phyloP scores from a whole-genome alignment of 1,140 invertebrate genomes.

The Odontomachus brunneus region DNA sequence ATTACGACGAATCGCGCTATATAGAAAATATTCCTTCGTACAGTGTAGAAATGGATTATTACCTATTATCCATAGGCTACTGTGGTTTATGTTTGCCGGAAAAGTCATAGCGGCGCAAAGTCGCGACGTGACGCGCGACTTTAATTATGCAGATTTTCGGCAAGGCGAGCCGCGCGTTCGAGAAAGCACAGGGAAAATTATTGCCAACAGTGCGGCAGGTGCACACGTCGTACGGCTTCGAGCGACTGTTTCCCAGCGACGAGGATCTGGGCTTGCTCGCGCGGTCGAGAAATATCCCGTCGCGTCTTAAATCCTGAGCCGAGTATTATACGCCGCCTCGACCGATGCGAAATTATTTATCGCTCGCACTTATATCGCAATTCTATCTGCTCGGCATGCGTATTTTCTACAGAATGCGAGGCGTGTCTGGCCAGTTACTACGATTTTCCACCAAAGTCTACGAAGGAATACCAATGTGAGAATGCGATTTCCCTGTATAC shows the following conservation, averaged over 20 bases:
- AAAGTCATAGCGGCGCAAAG: neutral
- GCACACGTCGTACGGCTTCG: slow-evolving; percentile 13
- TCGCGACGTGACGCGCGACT: neutral
- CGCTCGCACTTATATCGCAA: slow-evolving; percentile 8
- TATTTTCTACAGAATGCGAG: neutral
- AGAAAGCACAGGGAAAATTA: slow-evolving; percentile 46
- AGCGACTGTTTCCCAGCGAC: slow-evolving; percentile 17
- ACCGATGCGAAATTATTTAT: slow-evolving; percentile 47
- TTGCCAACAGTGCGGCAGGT: slow-evolving; percentile 29
- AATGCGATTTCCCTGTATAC: too few species aligned
- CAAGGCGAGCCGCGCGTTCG: slow-evolving; percentile 6
- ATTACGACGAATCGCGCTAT: too few species aligned
- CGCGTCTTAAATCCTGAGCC: slow-evolving; percentile 44
- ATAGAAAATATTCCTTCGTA: too few species aligned
- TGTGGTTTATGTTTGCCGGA: neutral
- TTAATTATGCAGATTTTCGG: slow-evolving; percentile 63
- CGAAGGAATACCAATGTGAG: too few species aligned
- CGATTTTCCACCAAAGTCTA: neutral
- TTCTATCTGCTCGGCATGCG: slow-evolving; percentile 11
- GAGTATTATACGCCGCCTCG: slow-evolving; percentile 16
- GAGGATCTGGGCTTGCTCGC: slow-evolving; percentile 20
- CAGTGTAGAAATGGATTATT: too few species aligned
- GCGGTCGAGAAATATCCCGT: slow-evolving; percentile 9
- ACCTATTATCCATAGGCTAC: too few species aligned
- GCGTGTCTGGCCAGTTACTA: neutral